Conservation (phyloP, 2,888 invertebrate species). For the Lithophane semibrunnea region DNA sequence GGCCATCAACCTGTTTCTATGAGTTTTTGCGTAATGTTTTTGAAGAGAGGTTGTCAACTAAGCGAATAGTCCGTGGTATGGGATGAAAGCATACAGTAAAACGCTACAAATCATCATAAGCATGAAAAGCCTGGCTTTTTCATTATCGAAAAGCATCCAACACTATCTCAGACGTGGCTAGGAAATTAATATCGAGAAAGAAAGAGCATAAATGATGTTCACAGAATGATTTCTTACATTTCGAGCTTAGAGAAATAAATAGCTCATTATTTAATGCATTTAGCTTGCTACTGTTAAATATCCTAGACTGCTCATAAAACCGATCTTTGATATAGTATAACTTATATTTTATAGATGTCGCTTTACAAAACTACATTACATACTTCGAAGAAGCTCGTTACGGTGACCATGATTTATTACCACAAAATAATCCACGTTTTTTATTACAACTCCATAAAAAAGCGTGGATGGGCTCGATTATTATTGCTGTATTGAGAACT, state of each 20-base stretch:
- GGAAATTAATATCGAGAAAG: neutral
- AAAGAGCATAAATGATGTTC: neutral
- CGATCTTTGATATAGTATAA: neutral
- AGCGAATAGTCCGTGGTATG: neutral
- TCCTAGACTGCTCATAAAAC: slow-evolving; percentile 19
- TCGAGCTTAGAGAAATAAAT: no score
- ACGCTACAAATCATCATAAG: slow-evolving; percentile 1
- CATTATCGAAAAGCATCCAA: neutral
- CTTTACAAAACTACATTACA: slow-evolving; percentile 39
- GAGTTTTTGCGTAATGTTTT: slow-evolving; percentile 9
- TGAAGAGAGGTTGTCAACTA: neutral
- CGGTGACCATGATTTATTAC: slow-evolving; percentile 71
- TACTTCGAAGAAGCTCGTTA: slow-evolving; percentile 36
- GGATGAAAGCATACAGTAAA: neutral
- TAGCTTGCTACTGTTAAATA: neutral
- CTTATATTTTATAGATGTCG: slow-evolving; percentile 31
- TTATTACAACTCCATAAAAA: slow-evolving; percentile 72
- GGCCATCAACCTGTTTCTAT: slow-evolving; percentile 12
- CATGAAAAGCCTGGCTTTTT: neutral
- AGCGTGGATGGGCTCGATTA: slow-evolving; percentile 29
- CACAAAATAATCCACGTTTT: slow-evolving; percentile 70
- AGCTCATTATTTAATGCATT: neutral
- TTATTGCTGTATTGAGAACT: slow-evolving; percentile 21
- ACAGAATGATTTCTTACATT: neutral
- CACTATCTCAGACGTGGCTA: no score